Percentiles rank a stretch among this genome's conserved stretches.
Conservation (phyloP, 2,888 invertebrate species). For the Pecten maximus region DNA sequence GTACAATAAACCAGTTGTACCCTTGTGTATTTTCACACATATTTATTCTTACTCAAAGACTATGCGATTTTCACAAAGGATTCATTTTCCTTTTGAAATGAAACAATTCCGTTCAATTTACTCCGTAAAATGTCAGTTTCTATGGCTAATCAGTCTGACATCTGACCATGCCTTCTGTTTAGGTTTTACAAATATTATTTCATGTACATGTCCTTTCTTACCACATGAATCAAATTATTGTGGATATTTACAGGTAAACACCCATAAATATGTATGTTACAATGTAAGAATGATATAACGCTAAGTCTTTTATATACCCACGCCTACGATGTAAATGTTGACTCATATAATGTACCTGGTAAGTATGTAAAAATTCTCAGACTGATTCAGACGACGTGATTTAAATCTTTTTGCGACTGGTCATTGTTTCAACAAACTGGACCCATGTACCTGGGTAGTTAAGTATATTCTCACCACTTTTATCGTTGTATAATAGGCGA, state of each 20-base stretch:
- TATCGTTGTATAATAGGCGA: background rate
- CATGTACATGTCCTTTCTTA: background rate
- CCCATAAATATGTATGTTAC: background rate
- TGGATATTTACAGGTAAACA: background rate
- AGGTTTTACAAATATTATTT: background rate
- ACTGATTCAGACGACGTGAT: background rate
- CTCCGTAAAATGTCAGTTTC: background rate
- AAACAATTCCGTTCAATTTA: conserved; percentile 4
- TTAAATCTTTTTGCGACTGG: background rate
- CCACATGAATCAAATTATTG: background rate
- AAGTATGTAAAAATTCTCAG: background rate
- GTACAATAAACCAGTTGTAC: background rate
- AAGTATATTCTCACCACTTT: background rate
- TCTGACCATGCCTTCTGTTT: background rate
- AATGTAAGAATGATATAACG: background rate
- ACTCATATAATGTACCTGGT: conserved; percentile 9
- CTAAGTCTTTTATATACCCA: background rate
- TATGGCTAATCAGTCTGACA: background rate
- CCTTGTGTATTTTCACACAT: conserved; percentile 2
- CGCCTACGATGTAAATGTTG: background rate
- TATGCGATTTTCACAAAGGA: background rate
- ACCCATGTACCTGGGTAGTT: background rate
- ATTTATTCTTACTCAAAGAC: background rate
- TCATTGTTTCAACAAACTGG: conserved; percentile 23
- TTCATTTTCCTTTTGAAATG: background rate